A percentile compares a stretch with the other conserved stretches of the same genome.
Evolutionary conservation across 2,113 vertebrate species (phyloP).

Genomic region (Larimichthys polyactis): DNA sequence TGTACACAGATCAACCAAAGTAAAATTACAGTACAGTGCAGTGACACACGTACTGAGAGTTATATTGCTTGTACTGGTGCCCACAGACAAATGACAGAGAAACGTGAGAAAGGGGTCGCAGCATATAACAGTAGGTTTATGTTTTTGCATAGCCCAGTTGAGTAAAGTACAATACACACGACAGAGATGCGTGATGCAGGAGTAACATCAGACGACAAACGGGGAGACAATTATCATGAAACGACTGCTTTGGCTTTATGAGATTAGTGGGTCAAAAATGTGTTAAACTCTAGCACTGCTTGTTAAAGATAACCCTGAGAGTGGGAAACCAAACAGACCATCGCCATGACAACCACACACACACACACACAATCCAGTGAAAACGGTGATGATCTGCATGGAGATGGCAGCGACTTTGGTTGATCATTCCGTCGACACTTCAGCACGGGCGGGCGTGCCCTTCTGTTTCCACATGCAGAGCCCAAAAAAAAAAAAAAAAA

Average conservation of each 20-base stretch:
- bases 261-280: constrained; percentile 36
- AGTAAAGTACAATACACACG: constrained; percentile 62
- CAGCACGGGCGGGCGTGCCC: constrained; percentile 1
- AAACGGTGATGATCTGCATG: not conserved
- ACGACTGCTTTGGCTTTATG: constrained; percentile 72
- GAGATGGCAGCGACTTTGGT: constrained; percentile 34
- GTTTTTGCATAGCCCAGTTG: constrained; percentile 85
- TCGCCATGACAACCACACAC: not conserved
- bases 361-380: not conserved
- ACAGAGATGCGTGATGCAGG: constrained; percentile 68
- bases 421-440: constrained; percentile 14
- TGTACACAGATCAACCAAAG: constrained; percentile 57
- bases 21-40: constrained; percentile 78
- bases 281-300: constrained; percentile 47
- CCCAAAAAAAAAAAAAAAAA: not conserved
- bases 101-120: constrained; percentile 66
- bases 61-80: constrained; percentile 81
- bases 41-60: constrained; percentile 68
- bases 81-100: constrained; percentile 56
- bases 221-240: constrained; percentile 4
- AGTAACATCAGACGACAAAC: not conserved
- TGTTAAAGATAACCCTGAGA: constrained; percentile 74
- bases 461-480: not conserved
- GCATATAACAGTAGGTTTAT: constrained; percentile 76
- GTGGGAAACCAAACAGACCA: constrained; percentile 53